A percentile compares a stretch with the other conserved stretches of the same genome.
Evolutionary conservation across 2,113 vertebrate genomes (phyloP).

Genomic region (Phaethornis superciliosus): DNA sequence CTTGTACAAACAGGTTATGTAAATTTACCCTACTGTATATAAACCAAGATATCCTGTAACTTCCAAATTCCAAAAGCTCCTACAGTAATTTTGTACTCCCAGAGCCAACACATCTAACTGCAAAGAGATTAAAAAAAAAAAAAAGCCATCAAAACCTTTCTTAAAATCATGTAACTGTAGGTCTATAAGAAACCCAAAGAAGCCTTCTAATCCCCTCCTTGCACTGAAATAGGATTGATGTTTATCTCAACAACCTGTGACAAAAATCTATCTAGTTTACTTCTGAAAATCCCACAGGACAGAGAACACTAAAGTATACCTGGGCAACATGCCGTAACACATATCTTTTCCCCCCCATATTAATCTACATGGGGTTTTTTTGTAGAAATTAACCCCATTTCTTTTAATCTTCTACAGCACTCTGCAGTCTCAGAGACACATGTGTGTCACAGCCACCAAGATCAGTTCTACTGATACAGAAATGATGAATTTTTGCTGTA

Average conservation of each 20-base stretch:
- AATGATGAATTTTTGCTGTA: not conserved
- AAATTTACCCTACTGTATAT: not conserved
- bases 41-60: not conserved
- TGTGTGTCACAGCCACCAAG: not conserved
- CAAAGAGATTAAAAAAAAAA: not conserved
- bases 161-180: not conserved
- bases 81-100: not conserved
- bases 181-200: not conserved
- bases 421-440: not conserved
- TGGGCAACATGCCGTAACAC: not conserved
- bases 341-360: not conserved
- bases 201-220: not conserved
- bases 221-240: not conserved
- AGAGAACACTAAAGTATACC: not conserved
- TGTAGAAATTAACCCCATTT: not conserved
- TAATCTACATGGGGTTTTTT: not conserved
- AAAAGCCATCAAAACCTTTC: not conserved
- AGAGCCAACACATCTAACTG: not conserved
- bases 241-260: not conserved
- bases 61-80: not conserved
- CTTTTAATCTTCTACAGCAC: not conserved
- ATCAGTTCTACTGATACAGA: not conserved
- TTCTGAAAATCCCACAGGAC: not conserved
- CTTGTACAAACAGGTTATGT: not conserved
- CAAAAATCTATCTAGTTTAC: not conserved